Evolutionary conservation across 2,797 vertebrate genomes (phyloP).

Genomic region (Chelmon rostratus): DNA sequence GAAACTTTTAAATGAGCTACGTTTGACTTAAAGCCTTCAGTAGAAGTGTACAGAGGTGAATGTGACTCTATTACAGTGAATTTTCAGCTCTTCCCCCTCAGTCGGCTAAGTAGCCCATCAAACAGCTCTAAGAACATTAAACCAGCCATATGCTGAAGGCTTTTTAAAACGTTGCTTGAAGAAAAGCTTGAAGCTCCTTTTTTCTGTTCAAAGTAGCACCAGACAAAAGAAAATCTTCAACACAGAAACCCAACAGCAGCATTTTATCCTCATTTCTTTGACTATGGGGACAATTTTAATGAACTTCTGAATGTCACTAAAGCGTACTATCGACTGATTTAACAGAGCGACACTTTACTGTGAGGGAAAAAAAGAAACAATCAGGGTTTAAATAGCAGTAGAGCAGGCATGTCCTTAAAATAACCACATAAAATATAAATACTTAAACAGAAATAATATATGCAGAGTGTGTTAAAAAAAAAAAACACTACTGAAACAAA

Average conservation of each 20-base stretch:
- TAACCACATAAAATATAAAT: not conserved
- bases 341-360: not conserved
- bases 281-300: slow-evolving; percentile 1
- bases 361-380: not conserved
- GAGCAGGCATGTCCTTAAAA: not conserved
- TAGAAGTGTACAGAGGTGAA: not conserved
- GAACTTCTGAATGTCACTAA: slow-evolving; percentile 3
- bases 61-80: not conserved
- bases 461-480: not conserved
- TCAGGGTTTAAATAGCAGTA: not conserved
- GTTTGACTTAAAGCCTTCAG: slow-evolving; percentile 10
- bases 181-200: slow-evolving; percentile 13
- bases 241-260: slow-evolving; percentile 10
- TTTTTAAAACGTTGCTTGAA: slow-evolving; percentile 29
- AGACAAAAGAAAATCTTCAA: slow-evolving; percentile 25
- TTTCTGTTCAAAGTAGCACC: slow-evolving; percentile 27
- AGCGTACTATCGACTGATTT: not conserved
- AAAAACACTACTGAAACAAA: not conserved
- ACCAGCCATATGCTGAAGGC: slow-evolving; percentile 11
- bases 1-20: slow-evolving; percentile 37
- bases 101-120: slow-evolving; percentile 23
- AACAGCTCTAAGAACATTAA: slow-evolving; percentile 36
- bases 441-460: not conserved
- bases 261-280: slow-evolving; percentile 22
- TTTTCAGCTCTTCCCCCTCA: not conserved